phyloP scores from a whole-genome alignment of 1,140 invertebrate species.

The Drosophila mojavensis region DNA sequence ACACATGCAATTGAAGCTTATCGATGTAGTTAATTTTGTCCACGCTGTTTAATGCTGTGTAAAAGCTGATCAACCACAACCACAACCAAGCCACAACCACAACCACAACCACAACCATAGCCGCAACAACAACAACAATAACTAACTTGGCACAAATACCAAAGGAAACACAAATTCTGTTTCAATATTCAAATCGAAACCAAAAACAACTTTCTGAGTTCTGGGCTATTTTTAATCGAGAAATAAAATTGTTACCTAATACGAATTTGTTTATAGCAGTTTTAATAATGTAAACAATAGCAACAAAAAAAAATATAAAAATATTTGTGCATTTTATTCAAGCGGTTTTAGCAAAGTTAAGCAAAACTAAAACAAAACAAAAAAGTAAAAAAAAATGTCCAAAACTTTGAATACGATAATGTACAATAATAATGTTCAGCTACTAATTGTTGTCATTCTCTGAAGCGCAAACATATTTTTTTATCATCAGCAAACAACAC shows the following conservation, averaged over 20 bases:
- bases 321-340: constrained; percentile 12
- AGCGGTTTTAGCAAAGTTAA: constrained; percentile 37
- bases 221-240: constrained; percentile 79
- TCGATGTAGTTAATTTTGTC: constrained; percentile 71
- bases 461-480: constrained; percentile 42
- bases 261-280: constrained; percentile 24
- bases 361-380: constrained; percentile 63
- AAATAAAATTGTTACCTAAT: constrained; percentile 41
- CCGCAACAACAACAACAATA: constrained; percentile 32
- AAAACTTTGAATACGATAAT: constrained; percentile 84
- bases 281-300: constrained; percentile 33
- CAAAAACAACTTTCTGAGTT: constrained; percentile 83
- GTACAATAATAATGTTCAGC: constrained; percentile 55
- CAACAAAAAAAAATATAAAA: constrained; percentile 13
- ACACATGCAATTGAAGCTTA: constrained; percentile 61
- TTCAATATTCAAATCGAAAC: constrained; percentile 33
- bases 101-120: constrained; percentile 20
- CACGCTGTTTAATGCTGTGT: constrained; percentile 65
- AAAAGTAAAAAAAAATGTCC: constrained; percentile 83
- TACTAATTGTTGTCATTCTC: constrained; percentile 57
- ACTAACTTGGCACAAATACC: constrained; percentile 66
- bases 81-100: constrained; percentile 16
- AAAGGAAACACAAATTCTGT: constrained; percentile 25
- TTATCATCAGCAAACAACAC: constrained; percentile 41
- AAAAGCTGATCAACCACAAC: constrained; percentile 29